phyloP scores from a whole-genome alignment of 2,797 vertebrate genomes.

The Lerista edwardsae region DNA sequence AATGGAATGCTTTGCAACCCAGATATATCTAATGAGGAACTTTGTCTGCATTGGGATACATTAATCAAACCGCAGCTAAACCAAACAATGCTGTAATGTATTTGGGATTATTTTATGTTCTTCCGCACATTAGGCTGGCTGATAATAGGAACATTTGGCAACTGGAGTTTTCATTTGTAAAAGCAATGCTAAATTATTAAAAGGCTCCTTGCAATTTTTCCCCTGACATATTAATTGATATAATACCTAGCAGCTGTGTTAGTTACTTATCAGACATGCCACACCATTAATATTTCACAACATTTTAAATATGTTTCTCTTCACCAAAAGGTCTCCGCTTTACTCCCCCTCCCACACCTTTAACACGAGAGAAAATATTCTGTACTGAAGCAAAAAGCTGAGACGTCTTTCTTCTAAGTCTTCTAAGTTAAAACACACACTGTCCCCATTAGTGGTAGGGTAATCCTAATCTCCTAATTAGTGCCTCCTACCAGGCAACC shows the following conservation, averaged over 20 bases:
- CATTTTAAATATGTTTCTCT: conserved; percentile 54
- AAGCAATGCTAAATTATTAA: conserved; percentile 72
- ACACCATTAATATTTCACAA: conserved; percentile 75
- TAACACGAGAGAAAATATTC: conserved; percentile 22
- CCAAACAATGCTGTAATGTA: conserved; percentile 45
- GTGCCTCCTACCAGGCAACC: conserved; percentile 48
- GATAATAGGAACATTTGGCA: conserved; percentile 50
- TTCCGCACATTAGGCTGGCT: conserved; percentile 63
- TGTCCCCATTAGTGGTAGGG: background rate
- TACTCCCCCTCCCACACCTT: background rate
- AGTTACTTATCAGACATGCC: conserved; percentile 54
- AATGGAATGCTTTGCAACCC: conserved; percentile 54
- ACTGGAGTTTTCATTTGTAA: conserved; percentile 51
- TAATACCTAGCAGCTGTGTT: conserved; percentile 48
- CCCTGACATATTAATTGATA: conserved; percentile 61
- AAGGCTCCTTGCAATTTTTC: conserved; percentile 61
- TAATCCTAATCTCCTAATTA: conserved; percentile 42
- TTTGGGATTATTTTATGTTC: conserved; percentile 52
- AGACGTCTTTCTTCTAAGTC: conserved; percentile 26
- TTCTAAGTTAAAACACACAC: conserved; percentile 41
- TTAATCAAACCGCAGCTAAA: conserved; percentile 63
- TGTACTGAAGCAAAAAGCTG: conserved; percentile 25
- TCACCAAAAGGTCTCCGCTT: conserved; percentile 59
- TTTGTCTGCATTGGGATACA: conserved; percentile 63
- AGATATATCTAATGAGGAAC: conserved; percentile 60